Evolutionary conservation across 2,113 vertebrate species (phyloP), one percentile per base, ranked within the genome.

Genomic region (Neotoma lepida): DNA sequence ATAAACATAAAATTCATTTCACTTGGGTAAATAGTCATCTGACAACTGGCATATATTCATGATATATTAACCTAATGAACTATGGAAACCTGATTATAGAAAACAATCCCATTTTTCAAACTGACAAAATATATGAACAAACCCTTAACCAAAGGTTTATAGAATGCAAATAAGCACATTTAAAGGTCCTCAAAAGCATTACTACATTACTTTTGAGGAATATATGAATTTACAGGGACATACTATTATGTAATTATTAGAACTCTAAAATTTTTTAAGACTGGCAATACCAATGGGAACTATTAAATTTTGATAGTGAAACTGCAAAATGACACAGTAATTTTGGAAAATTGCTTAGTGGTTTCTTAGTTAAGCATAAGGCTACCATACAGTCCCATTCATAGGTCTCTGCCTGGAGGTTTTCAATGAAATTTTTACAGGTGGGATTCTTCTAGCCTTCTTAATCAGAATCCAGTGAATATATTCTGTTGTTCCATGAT

Each of bases 371-470:
- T 90, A 91, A 93, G 61, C 24, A 61, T 66, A 94, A 71, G 81
- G 17, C 6, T 78, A 94, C 28, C 54, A 89, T 80, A 80, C 13
- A 82, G 89, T 78, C 64, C 24, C 6, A 44, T 4, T 13, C 12
- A 49, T 77, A 66, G 35, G 6, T 84, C 89, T 94, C 74, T 91
- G 86, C 35, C 61, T 39, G 46, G 61, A 17, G 77, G 8, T 88
- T 96, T 93, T 71, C 71, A 87, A 73, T 58, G 4, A 46, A 66
- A 94, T 86, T 95, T 93, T 96, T 28, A 61, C 81, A 20, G 33
- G 71, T 94, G 20, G 9, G 91, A 22, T 71, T 93, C 86, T 92
- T 74, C 51, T 54, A 90, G 51, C n/a, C 44, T 90, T 95, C 35
- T 64, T 90, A 64, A 86, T 94, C 56, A 91, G 56, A 85, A 28